A percentile compares a stretch with the other conserved stretches of the same genome.
Evolutionary conservation across 2,888 invertebrate genomes (phyloP).

Genomic region (Geotrupes spiniger): DNA sequence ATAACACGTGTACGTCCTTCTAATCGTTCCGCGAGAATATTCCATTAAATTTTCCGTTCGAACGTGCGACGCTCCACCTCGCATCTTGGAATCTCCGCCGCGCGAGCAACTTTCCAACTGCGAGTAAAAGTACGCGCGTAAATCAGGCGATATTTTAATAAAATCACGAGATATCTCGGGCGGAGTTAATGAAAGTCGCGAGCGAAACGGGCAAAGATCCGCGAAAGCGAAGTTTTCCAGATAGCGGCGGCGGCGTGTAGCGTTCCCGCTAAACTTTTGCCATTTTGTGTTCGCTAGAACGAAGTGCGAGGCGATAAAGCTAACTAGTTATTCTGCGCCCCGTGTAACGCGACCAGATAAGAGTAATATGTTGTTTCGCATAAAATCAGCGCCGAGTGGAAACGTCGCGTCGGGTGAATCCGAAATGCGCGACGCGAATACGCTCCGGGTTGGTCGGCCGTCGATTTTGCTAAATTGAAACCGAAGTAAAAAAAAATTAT

Average conservation of each 20-base stretch:
- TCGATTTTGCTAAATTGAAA: too few species aligned
- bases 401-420: too few species aligned
- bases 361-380: conserved; percentile 36
- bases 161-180: conserved; percentile 33
- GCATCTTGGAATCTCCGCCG: background rate
- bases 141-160: conserved; percentile 33
- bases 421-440: too few species aligned
- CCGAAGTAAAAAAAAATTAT: too few species aligned
- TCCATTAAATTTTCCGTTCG: too few species aligned
- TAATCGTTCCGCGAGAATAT: too few species aligned
- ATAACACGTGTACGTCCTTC: too few species aligned
- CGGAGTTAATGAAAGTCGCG: conserved; percentile 33
- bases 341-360: conserved; percentile 31
- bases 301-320: conserved; percentile 48
- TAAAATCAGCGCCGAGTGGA: conserved; percentile 24
- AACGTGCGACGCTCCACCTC: too few species aligned
- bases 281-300: conserved; percentile 46
- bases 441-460: too few species aligned
- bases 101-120: conserved; percentile 1
- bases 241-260: conserved; percentile 25
- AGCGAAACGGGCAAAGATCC: conserved; percentile 18
- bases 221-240: conserved; percentile 30
- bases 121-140: conserved; percentile 10
- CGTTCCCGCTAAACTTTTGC: conserved; percentile 41
- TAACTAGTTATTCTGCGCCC: conserved; percentile 41